Conservation (phyloP, 2,888 invertebrate species). For the Hyles lineata region DNA sequence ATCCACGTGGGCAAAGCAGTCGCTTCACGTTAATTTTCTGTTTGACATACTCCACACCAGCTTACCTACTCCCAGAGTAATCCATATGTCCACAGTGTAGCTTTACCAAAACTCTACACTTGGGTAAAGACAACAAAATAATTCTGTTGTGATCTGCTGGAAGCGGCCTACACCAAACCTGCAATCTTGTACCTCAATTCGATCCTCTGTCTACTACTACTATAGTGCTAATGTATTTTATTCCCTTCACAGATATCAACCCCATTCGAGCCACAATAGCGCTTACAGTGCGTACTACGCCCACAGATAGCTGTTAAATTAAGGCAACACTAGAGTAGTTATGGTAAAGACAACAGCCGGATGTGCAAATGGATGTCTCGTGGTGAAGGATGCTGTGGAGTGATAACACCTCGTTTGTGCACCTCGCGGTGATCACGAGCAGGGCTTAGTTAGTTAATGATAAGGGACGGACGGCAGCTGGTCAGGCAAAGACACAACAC, state of each 20-base stretch:
- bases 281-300: conserved; percentile 80
- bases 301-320: conserved; percentile 66
- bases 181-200: too few species aligned
- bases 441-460: conserved; percentile 14
- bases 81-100: too few species aligned
- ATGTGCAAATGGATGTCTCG: conserved; percentile 33
- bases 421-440: conserved; percentile 11
- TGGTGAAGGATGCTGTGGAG: conserved; percentile 34
- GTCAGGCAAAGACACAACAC: not conserved
- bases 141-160: too few species aligned
- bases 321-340: conserved; percentile 34
- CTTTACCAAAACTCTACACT: too few species aligned
- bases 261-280: conserved; percentile 74
- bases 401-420: conserved; percentile 23
- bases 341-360: conserved; percentile 49
- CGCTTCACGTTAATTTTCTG: too few species aligned
- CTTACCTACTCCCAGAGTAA: too few species aligned
- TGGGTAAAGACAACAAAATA: too few species aligned
- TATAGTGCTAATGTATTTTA: not conserved
- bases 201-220: not conserved
- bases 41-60: too few species aligned
- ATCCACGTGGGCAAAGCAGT: too few species aligned
- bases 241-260: conserved; percentile 59
- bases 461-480: not conserved
- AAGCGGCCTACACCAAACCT: too few species aligned